These are phyloP conservation scores for Limanda limanda DNA, from an alignment of 2,113 vertebrate genomes.

Conservation along the genomic window DNA sequence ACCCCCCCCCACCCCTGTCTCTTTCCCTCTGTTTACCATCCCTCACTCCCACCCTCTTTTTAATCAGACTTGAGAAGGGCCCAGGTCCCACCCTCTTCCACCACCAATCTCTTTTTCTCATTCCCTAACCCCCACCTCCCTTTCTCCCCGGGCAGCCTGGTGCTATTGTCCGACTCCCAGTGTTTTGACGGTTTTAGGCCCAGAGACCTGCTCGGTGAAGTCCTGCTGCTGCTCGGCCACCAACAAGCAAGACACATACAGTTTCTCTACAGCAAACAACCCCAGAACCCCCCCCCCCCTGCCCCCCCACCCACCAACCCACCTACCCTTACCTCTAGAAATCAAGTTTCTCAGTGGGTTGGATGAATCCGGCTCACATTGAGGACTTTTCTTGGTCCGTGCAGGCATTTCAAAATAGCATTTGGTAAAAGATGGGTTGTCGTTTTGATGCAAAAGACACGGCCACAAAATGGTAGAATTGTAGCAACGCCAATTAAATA, in stretches of 20 bases:
- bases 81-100: background rate
- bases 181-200: constrained; percentile 46
- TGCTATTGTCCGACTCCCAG: constrained; percentile 40
- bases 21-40: constrained; percentile 12
- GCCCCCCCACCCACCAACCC: too few species aligned
- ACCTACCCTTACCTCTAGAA: background rate
- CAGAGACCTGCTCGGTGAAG: constrained; percentile 37
- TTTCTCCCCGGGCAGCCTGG: constrained; percentile 17
- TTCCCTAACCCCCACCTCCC: too few species aligned
- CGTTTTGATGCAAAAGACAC: background rate
- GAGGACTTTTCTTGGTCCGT: constrained; percentile 10
- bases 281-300: too few species aligned
- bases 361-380: background rate
- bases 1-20: background rate
- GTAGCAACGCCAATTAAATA: constrained; percentile 4
- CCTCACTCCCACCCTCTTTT: constrained; percentile 34
- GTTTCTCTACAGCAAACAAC: constrained; percentile 24
- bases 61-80: constrained; percentile 29
- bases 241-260: constrained; percentile 29
- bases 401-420: constrained; percentile 20
- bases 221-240: constrained; percentile 34
- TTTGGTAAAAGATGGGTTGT: background rate
- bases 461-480: constrained; percentile 22
- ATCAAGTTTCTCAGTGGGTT: constrained; percentile 9
- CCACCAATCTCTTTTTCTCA: background rate